Conservation (phyloP, 2,113 vertebrate species). For the Leptocoma aspasia region DNA sequence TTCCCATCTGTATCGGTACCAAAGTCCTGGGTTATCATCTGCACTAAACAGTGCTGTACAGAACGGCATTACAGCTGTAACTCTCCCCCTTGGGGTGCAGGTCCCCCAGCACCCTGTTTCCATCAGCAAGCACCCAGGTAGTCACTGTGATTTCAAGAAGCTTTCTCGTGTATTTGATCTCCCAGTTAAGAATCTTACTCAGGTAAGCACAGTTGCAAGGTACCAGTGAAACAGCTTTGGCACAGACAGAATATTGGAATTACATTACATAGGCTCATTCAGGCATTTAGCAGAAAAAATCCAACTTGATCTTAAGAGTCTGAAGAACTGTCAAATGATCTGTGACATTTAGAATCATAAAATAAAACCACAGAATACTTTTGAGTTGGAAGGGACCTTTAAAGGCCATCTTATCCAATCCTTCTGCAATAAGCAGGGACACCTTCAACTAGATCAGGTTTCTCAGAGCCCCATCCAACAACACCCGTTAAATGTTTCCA, state of each 20-base stretch:
- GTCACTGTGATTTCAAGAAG: not conserved
- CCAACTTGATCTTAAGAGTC: not conserved
- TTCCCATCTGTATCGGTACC: not conserved
- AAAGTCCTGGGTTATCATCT: not conserved
- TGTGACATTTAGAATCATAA: not conserved
- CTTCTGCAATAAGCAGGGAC: not conserved
- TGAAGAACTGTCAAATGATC: not conserved
- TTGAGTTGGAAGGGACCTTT: not conserved
- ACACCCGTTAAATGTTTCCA: not conserved
- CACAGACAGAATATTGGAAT: not conserved
- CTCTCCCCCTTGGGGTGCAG: not conserved
- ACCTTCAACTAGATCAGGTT: not conserved
- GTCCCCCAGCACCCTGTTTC: not conserved
- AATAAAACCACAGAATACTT: not conserved
- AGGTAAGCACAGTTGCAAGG: not conserved
- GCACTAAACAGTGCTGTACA: not conserved
- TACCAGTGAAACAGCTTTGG: not conserved
- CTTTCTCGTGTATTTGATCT: not conserved
- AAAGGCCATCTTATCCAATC: not conserved
- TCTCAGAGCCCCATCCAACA: not conserved
- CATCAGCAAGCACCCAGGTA: not conserved
- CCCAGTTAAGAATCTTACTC: not conserved
- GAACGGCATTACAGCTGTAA: not conserved
- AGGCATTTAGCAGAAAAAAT: not conserved
- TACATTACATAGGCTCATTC: not conserved